Conservation (phyloP, 2,888 invertebrate genomes). For the Clepsis dumicolana region DNA sequence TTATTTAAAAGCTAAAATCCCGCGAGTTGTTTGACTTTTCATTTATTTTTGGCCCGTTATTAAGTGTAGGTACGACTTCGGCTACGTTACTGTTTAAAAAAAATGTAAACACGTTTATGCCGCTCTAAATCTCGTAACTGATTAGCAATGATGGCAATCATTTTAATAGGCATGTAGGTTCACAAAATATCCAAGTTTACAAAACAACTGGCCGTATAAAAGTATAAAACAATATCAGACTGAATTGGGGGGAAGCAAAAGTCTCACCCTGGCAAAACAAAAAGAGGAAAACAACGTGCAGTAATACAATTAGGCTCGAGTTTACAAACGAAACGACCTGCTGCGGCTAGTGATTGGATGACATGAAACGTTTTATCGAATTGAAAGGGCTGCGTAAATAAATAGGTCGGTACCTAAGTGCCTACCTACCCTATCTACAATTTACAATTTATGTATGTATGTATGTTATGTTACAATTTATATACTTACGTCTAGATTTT, state of each 20-base stretch:
- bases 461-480: too few species aligned
- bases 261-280: background rate
- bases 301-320: background rate
- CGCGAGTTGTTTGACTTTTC: too few species aligned
- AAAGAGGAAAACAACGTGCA: background rate
- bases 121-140: too few species aligned
- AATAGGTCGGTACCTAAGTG: background rate
- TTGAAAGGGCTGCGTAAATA: background rate
- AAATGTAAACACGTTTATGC: too few species aligned
- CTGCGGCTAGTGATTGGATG: background rate
- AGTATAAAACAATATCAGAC: background rate
- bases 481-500: too few species aligned
- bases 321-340: background rate
- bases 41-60: too few species aligned
- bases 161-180: background rate
- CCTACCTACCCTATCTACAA: background rate
- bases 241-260: background rate
- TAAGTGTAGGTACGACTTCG: too few species aligned
- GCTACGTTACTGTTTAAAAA: too few species aligned
- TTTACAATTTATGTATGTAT: too few species aligned
- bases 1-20: too few species aligned
- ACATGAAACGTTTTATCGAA: background rate
- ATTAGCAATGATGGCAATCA: background rate
- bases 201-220: background rate
- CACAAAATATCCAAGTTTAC: background rate